A percentile compares a stretch with the other conserved stretches of the same genome.
phyloP scores from a whole-genome alignment of 37 sponge, comb jelly and placozoan genomes.

The Geodia barretti region DNA sequence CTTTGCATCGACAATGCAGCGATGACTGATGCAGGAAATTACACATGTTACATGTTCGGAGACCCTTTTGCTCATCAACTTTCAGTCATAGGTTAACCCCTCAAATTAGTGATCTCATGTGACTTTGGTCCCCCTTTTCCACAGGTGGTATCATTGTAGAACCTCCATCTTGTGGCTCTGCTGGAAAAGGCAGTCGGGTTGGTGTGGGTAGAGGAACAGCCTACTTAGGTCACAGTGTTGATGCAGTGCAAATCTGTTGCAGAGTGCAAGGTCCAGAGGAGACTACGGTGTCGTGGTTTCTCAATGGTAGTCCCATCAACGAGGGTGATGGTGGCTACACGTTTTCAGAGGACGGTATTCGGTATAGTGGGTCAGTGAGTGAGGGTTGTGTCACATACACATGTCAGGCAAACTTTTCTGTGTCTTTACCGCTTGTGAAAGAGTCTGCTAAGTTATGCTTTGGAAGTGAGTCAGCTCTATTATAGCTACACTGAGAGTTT shows the following conservation, averaged over 20 bases:
- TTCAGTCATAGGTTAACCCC: background rate
- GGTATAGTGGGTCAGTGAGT: background rate
- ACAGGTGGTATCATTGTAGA: background rate
- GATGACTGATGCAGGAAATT: background rate
- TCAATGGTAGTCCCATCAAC: background rate
- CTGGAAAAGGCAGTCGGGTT: background rate
- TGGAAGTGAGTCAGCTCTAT: background rate
- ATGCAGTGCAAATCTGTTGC: slow-evolving; percentile 5
- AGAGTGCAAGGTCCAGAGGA: background rate
- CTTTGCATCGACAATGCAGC: slow-evolving; percentile 14
- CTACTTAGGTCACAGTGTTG: background rate
- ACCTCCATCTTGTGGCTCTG: background rate
- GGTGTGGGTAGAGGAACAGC: slow-evolving; percentile 8
- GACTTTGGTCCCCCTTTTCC: too few species aligned
- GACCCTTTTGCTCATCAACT: background rate
- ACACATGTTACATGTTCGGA: slow-evolving; percentile 1
- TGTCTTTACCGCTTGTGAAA: background rate
- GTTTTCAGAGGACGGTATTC: background rate
- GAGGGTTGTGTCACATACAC: slow-evolving; percentile 3
- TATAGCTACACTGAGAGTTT: too few species aligned
- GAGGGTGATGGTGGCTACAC: too few species aligned
- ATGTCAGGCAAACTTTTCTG: slow-evolving; percentile 2
- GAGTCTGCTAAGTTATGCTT: background rate
- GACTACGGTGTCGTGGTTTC: background rate
- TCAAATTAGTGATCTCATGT: too few species aligned